A percentile compares a stretch with the other conserved stretches of the same genome.
Evolutionary conservation across 2,888 invertebrate species (phyloP).

Genomic region (Andrena praecox): DNA sequence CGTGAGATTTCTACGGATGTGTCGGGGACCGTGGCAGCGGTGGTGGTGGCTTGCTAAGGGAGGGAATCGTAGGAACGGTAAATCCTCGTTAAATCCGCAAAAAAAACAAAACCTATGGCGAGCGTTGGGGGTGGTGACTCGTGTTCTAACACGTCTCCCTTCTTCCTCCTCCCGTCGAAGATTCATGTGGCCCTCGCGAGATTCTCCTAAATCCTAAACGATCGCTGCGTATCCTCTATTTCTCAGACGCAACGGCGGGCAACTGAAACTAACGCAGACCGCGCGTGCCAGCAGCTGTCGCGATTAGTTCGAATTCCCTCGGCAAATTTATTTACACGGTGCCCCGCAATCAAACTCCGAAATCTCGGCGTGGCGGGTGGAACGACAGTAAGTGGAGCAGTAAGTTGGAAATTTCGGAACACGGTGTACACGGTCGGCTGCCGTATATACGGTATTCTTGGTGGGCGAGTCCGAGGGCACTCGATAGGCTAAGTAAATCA

Average conservation of each 20-base stretch:
- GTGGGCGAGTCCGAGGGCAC: slow-evolving; percentile 79
- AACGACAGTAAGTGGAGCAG: slow-evolving; percentile 53
- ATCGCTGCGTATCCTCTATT: too few relatives aligned
- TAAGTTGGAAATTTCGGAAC: slow-evolving; percentile 62
- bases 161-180: slow-evolving; percentile 15
- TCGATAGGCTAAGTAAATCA: slow-evolving; percentile 83
- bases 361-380: slow-evolving; percentile 26
- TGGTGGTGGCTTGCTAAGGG: slow-evolving; percentile 18
- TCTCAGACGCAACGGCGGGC: too few relatives aligned
- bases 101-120: slow-evolving; percentile 59
- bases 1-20: slow-evolving; percentile 35
- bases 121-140: slow-evolving; percentile 36
- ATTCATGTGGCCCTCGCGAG: slow-evolving; percentile 1
- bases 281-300: not conserved
- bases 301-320: not conserved
- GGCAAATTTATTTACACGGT: slow-evolving; percentile 34
- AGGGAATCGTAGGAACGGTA: slow-evolving; percentile 57
- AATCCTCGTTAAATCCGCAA: slow-evolving; percentile 73
- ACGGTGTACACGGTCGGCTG: slow-evolving; percentile 20
- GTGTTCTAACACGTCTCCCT: slow-evolving; percentile 15
- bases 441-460: slow-evolving; percentile 71
- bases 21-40: slow-evolving; percentile 20
- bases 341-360: slow-evolving; percentile 24
- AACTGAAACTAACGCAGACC: not conserved
- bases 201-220: not conserved